These are phyloP conservation scores for Bostrychus sinensis DNA, from an alignment of 2,113 vertebrate species.

Conservation along the genomic window DNA sequence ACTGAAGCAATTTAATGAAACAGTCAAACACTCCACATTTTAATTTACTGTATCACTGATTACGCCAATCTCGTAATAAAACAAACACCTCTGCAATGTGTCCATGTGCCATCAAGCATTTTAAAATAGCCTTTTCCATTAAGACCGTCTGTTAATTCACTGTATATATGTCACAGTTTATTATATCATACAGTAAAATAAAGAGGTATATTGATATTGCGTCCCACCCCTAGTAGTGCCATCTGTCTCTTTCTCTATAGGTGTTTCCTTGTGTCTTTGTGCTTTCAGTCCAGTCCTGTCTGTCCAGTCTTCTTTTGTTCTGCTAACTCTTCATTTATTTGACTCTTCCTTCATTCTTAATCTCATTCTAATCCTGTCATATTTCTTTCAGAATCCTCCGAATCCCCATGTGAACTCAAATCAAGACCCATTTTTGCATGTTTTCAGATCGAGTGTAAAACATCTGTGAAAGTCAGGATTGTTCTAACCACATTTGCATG, in stretches of 20 bases:
- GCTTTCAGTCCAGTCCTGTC: slow-evolving; percentile 18
- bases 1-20: too few species aligned
- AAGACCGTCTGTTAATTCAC: too few species aligned
- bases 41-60: too few species aligned
- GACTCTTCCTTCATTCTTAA: slow-evolving; percentile 4
- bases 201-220: background rate
- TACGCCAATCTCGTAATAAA: too few species aligned
- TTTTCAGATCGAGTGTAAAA: background rate
- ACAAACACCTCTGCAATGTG: too few species aligned
- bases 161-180: too few species aligned
- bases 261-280: slow-evolving; percentile 19
- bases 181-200: too few species aligned
- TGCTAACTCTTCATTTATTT: background rate
- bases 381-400: slow-evolving; percentile 52
- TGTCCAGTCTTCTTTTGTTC: slow-evolving; percentile 9
- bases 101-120: too few species aligned
- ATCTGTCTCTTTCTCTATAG: slow-evolving; percentile 38
- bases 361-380: slow-evolving; percentile 37
- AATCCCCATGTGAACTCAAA: slow-evolving; percentile 1
- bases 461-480: slow-evolving; percentile 24
- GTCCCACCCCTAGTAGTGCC: slow-evolving; percentile 45
- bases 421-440: slow-evolving; percentile 26
- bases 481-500: slow-evolving; percentile 31
- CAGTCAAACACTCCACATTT: too few species aligned
- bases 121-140: too few species aligned